A percentile compares a stretch with the other conserved stretches of the same genome.
Evolutionary conservation across 2,888 invertebrate species (phyloP).

Genomic region (Rhodophaea formosa): DNA sequence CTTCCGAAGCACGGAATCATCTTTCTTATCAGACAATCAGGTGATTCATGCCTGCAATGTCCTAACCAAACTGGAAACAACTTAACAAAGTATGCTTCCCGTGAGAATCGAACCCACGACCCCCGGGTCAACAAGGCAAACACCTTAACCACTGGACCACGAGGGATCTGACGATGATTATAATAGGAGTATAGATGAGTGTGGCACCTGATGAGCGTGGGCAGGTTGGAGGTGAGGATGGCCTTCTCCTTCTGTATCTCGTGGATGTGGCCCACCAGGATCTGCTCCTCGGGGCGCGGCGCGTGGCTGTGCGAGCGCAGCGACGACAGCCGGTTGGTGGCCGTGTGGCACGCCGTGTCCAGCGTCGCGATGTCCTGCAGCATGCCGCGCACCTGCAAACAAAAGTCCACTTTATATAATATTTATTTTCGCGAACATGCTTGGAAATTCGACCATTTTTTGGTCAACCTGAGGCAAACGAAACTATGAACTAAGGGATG

Average conservation of each 20-base stretch:
- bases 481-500: too few relatives aligned
- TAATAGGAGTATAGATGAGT: too few relatives aligned
- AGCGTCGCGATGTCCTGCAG: slow-evolving; percentile 94
- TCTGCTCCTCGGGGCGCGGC: slow-evolving; percentile 86
- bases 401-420: not conserved
- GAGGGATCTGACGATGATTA: too few relatives aligned
- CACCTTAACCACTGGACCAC: too few relatives aligned
- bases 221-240: slow-evolving; percentile 88
- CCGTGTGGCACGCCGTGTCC: slow-evolving; percentile 93
- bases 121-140: too few relatives aligned
- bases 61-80: too few relatives aligned
- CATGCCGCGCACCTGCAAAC: slow-evolving; percentile 87
- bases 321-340: slow-evolving; percentile 88
- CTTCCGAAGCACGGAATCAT: too few relatives aligned
- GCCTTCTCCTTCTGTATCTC: slow-evolving; percentile 92
- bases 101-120: too few relatives aligned
- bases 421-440: not conserved
- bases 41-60: too few relatives aligned
- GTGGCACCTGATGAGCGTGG: slow-evolving; percentile 84
- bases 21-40: too few relatives aligned
- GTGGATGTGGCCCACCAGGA: slow-evolving; percentile 88
- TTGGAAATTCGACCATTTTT: not conserved
- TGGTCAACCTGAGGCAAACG: not conserved
- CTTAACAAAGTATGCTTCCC: too few relatives aligned
- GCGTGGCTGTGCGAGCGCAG: slow-evolving; percentile 79